A percentile compares a stretch with the other conserved stretches of the same genome.
These are phyloP conservation scores for Diachasmimorpha longicaudata DNA, from an alignment of 1,140 invertebrate species.

Conservation along the genomic window DNA sequence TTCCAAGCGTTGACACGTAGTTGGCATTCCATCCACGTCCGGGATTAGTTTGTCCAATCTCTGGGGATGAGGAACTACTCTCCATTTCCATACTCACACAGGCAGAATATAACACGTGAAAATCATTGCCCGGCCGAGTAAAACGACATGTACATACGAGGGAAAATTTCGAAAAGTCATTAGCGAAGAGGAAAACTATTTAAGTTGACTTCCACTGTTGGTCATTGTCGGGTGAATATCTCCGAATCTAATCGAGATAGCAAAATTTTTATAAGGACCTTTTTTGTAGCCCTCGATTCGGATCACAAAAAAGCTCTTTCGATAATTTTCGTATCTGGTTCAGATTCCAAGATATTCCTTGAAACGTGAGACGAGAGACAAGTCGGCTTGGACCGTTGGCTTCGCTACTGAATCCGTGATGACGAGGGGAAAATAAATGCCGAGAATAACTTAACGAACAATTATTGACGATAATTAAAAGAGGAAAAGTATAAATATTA, in stretches of 20 bases:
- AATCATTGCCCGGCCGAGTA: background rate
- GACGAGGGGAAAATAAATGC: background rate
- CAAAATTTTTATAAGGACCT: too few relatives aligned
- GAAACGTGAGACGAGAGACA: too few relatives aligned
- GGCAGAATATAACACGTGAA: background rate
- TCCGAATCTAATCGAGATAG: too few relatives aligned
- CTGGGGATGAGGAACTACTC: background rate
- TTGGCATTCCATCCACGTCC: background rate
- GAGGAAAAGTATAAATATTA: conserved; percentile 35
- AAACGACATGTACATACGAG: background rate
- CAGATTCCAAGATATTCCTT: too few relatives aligned
- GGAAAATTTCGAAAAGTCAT: background rate
- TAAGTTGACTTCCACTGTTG: too few relatives aligned
- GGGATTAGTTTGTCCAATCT: background rate
- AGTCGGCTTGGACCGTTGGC: too few relatives aligned
- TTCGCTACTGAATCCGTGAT: background rate
- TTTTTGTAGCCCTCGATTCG: too few relatives aligned
- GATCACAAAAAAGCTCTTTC: too few relatives aligned
- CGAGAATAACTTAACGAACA: background rate
- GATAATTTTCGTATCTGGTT: too few relatives aligned
- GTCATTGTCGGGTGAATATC: too few relatives aligned
- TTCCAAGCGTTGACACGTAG: background rate
- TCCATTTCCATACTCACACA: background rate
- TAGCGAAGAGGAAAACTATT: background rate
- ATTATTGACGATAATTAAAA: background rate